Base-by-base conservation (phyloP, 2,797 vertebrate species). In the Fundulus diaphanus region DNA sequence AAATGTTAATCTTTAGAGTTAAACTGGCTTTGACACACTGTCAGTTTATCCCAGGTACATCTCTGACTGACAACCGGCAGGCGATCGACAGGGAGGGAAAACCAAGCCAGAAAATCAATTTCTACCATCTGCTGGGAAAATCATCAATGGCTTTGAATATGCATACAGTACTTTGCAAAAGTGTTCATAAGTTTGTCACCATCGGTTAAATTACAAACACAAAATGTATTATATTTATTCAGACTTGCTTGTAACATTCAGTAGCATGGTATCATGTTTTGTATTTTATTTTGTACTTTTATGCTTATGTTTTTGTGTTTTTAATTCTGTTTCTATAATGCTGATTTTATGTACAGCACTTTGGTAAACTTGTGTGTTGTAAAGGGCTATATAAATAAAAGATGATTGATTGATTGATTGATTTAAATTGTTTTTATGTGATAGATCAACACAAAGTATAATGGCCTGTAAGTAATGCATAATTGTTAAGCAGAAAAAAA, bases 11-110 rank as follows among this genome's bases (percentile, higher is more conserved):
- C 49, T 70, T 48, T 7, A 18, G 46, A 74, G 46, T 79, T 82
- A 78, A 79, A 20, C 35, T 27, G 29, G n/a, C 57, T 20, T 42
- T 70, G 72, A 77, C 73, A 82, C 74, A 66, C 42, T 20, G 73
- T 77, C 81, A 73, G 57, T 82, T 77, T 70, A 72, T 71, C 68
- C 18, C 72, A 74, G 70, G 1, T 61, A 63, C 46, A 37, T 72
- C 27, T 76, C 51, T 85, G 71, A 85, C 52, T 71, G 83, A 72
- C 82, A 76, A 73, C 46, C 2, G 0, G 11, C 70, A 82, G 57
- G 72, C 70, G 78, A 56, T 76, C 69, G 61, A 76, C 3, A 37
- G 59, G 59, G 24, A 24, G 5, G 8, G 51, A 52, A 31, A 68
- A 74, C 40, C 74, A 65, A 79, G 70, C 12, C 42, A 63, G 44